Evolutionary conservation across 2,888 invertebrate genomes (phyloP), one percentile per base, ranked within the genome.

Genomic region (Imbricaverruca yamaguchii): DNA sequence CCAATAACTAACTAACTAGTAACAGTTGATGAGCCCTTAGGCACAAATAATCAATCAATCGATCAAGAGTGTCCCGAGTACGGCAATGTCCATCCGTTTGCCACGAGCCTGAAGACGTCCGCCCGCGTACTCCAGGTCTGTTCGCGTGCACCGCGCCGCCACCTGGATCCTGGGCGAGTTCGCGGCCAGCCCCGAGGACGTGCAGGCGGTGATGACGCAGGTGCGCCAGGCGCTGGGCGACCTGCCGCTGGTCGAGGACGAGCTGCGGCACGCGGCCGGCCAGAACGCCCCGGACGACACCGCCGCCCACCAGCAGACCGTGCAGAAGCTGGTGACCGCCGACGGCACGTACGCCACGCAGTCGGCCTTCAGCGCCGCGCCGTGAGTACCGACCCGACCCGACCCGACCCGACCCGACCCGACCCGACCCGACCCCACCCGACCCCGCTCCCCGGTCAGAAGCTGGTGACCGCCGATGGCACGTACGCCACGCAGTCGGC

Each of bases 301-400:
- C n/a, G 80, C 84, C 4, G 82, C 83, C 10, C 83, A 83, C 18
- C 80, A 85, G 85, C 57, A 84, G 84, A 80, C 84, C 81, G 87
- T 88, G 4, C 90, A 92, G 61, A 93, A 92, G 85, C 89, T 95
- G 82, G 97, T 99, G 74, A 99, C 99, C 79, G 98, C 98, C 63
- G 99, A 99, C 89, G 99, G 99, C 39, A 98, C 98, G 0, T 99
- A 99, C 88, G 99, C 98, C 56, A 94, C 97, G 8, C 98, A 99
- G 88, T 97, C 97, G 84, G 98, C 97, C 74, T 97, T 98, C 88
- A 97, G 94, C 86, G 89, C 94, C 84, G 90, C 92, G 55, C 90
- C 91, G 91, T 93, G 87, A 90, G 92, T 90, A 80, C 63, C 55
- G 10, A 59, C 23, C 39, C 61, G n/a, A 55, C 74, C 55, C 25